phyloP scores from a whole-genome alignment of 2,113 vertebrate species.

The Cairina moschata region DNA sequence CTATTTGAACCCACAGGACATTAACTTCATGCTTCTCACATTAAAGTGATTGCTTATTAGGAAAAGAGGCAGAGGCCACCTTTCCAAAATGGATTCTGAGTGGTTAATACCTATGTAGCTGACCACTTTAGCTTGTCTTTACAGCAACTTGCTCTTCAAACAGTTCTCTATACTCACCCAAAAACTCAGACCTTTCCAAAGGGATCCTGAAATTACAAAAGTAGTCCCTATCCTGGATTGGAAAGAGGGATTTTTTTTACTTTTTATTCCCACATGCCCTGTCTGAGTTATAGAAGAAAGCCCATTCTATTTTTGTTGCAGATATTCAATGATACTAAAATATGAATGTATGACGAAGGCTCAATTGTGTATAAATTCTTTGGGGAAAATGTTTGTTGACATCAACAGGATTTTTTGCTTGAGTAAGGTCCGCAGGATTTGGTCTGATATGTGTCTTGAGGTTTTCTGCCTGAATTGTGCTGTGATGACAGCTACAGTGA shows the following conservation, averaged over 20 bases:
- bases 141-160: not conserved
- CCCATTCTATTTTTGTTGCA: not conserved
- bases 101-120: not conserved
- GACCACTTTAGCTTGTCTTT: not conserved
- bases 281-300: not conserved
- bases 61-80: not conserved
- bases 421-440: constrained; percentile 40
- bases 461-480: constrained; percentile 44
- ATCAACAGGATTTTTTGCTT: constrained; percentile 55
- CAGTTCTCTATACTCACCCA: not conserved
- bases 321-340: not conserved
- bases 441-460: constrained; percentile 44
- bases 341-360: not conserved
- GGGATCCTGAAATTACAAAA: not conserved
- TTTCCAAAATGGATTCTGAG: not conserved
- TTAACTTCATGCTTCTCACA: not conserved
- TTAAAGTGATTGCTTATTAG: not conserved
- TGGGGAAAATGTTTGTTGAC: constrained; percentile 46
- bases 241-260: not conserved
- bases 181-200: not conserved
- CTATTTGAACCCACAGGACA: not conserved
- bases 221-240: not conserved
- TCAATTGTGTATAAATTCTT: not conserved
- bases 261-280: not conserved
- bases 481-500: constrained; percentile 27